phyloP scores from a whole-genome alignment of 2,888 invertebrate genomes.

The Nomada fabriciana region DNA sequence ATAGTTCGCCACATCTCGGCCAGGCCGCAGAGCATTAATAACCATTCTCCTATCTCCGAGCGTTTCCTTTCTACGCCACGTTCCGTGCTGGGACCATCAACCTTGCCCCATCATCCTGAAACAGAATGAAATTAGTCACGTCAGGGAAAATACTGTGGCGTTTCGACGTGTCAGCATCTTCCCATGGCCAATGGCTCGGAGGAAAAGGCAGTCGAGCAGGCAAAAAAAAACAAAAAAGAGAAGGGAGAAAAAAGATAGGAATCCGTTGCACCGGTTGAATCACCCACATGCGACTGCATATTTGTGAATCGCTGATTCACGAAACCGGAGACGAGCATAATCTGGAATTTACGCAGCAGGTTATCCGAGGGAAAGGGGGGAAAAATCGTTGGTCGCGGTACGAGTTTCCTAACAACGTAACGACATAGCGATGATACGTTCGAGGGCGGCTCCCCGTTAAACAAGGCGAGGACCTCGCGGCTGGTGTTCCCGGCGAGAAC shows the following conservation, averaged over 20 bases:
- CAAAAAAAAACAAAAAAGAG: not conserved
- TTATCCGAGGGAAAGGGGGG: not conserved
- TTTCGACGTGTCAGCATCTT: not conserved
- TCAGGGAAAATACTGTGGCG: conserved; percentile 31
- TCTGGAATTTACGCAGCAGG: not conserved
- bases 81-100: too few species aligned
- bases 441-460: conserved; percentile 43
- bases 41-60: not conserved
- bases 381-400: not conserved
- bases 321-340: not conserved
- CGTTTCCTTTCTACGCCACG: not conserved
- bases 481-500: conserved; percentile 14
- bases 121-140: conserved; percentile 26
- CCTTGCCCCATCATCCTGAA: not conserved
- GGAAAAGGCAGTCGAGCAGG: not conserved
- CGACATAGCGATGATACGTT: conserved; percentile 38
- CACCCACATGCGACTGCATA: not conserved
- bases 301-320: conserved; percentile 21
- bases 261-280: conserved; percentile 9
- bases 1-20: not conserved
- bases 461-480: conserved; percentile 31
- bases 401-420: conserved; percentile 24
- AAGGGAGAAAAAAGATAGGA: too few species aligned
- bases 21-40: conserved; percentile 7
- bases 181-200: not conserved